phyloP scores from a whole-genome alignment of 1,140 invertebrate species.

The Drosophila murphyi region DNA sequence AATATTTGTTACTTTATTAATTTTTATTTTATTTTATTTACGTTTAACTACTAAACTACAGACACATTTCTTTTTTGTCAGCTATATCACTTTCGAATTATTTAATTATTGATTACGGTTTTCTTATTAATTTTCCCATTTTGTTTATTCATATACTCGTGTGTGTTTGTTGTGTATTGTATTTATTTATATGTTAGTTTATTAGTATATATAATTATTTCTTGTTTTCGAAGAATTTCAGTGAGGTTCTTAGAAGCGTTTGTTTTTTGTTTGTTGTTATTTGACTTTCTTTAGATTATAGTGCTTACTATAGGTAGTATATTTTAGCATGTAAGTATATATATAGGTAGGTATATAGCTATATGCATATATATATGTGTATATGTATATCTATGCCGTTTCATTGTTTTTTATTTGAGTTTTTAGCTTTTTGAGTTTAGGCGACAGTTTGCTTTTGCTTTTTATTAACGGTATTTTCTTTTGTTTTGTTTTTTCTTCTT shows the following conservation, averaged over 20 bases:
- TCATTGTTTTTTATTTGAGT: slow-evolving; percentile 16
- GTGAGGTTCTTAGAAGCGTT: slow-evolving; percentile 82
- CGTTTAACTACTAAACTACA: slow-evolving; percentile 78
- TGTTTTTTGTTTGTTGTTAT: slow-evolving; percentile 49
- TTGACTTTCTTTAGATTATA: slow-evolving; percentile 57
- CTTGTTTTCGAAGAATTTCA: slow-evolving; percentile 79
- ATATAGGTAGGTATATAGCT: slow-evolving; percentile 40
- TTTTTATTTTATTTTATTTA: slow-evolving; percentile 33
- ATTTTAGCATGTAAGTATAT: slow-evolving; percentile 52
- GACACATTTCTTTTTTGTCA: slow-evolving; percentile 79
- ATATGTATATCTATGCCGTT: slow-evolving; percentile 33
- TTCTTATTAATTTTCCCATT: slow-evolving; percentile 47
- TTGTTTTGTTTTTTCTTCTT: background rate
- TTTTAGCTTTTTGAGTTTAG: slow-evolving; percentile 22
- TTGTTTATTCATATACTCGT: slow-evolving; percentile 50
- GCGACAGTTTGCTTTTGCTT: slow-evolving; percentile 11
- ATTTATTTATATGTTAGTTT: slow-evolving; percentile 44
- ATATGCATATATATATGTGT: slow-evolving; percentile 43
- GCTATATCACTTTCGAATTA: slow-evolving; percentile 81
- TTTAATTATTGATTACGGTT: slow-evolving; percentile 79
- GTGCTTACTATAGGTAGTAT: slow-evolving; percentile 62
- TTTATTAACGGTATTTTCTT: background rate
- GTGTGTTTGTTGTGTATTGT: slow-evolving; percentile 35
- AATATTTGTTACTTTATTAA: slow-evolving; percentile 12
- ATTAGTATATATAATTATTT: slow-evolving; percentile 32